A percentile compares a stretch with the other conserved stretches of the same genome.
These are phyloP conservation scores for Gryon sp. DNA, from an alignment of 1,140 invertebrate genomes.

Conservation along the genomic window DNA sequence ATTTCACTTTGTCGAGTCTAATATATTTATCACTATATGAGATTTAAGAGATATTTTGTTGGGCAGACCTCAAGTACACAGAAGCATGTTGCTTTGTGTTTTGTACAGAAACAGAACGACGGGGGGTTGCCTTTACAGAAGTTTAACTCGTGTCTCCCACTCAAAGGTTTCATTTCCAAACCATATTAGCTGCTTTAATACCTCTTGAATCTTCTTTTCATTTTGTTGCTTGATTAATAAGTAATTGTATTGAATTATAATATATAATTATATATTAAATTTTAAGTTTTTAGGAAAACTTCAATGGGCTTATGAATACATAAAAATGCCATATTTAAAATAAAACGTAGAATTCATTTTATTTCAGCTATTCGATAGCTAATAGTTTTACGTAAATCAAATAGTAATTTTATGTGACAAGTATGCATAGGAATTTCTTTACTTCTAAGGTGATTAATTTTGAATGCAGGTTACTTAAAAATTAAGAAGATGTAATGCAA, in stretches of 20 bases:
- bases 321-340: constrained; percentile 26
- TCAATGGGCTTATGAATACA: not conserved
- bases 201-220: constrained; percentile 18
- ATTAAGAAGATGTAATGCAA: too few species aligned
- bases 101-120: constrained; percentile 63
- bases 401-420: constrained; percentile 10
- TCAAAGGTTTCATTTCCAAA: constrained; percentile 66
- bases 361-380: too few species aligned
- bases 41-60: constrained; percentile 53
- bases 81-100: constrained; percentile 66
- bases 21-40: constrained; percentile 34
- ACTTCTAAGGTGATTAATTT: too few species aligned
- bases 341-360: constrained; percentile 5
- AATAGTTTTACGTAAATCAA: constrained; percentile 20
- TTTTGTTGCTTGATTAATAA: not conserved
- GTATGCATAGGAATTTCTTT: not conserved
- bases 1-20: constrained; percentile 3
- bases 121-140: constrained; percentile 63
- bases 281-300: too few species aligned
- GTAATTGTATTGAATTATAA: constrained; percentile 12
- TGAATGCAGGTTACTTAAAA: too few species aligned
- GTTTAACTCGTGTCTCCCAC: constrained; percentile 64
- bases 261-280: too few species aligned
- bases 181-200: constrained; percentile 33
- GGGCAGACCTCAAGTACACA: constrained; percentile 1